Percentiles rank a stretch among this genome's conserved stretches.
Evolutionary conservation across 2,113 vertebrate species (phyloP).

Genomic region (Emydura subglobosa): DNA sequence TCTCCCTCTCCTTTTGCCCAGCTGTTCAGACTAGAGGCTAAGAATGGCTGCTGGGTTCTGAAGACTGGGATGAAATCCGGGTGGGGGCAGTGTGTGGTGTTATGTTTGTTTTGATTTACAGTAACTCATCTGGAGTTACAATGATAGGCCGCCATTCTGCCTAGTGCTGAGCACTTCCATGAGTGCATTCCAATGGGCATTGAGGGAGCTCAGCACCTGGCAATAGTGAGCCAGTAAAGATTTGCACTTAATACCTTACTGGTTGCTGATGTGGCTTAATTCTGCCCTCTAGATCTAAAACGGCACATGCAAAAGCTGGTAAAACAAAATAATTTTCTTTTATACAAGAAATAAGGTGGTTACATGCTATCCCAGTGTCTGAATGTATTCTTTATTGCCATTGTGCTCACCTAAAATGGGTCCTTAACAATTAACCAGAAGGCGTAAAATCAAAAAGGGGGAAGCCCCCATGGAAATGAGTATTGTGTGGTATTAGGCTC

Average conservation of each 20-base stretch:
- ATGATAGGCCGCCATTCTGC: background rate
- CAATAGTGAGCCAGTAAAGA: background rate
- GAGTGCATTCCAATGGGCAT: background rate
- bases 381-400: background rate
- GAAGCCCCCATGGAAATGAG: background rate
- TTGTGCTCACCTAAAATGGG: background rate
- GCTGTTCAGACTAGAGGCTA: background rate
- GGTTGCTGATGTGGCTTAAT: background rate
- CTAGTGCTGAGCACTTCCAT: background rate
- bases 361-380: background rate
- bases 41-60: background rate
- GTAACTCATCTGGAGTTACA: background rate
- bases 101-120: background rate
- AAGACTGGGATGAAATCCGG: background rate
- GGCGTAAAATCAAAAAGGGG: background rate
- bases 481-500: background rate
- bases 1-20: background rate
- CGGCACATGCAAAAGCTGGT: fast-evolving
- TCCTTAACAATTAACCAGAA: background rate
- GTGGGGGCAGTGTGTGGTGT: background rate
- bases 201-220: background rate
- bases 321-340: background rate
- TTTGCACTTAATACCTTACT: background rate
- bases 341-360: background rate
- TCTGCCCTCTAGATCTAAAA: background rate